Evolutionary conservation across 2,888 invertebrate genomes (phyloP).

Genomic region (Tanytarsus gracilentus): DNA sequence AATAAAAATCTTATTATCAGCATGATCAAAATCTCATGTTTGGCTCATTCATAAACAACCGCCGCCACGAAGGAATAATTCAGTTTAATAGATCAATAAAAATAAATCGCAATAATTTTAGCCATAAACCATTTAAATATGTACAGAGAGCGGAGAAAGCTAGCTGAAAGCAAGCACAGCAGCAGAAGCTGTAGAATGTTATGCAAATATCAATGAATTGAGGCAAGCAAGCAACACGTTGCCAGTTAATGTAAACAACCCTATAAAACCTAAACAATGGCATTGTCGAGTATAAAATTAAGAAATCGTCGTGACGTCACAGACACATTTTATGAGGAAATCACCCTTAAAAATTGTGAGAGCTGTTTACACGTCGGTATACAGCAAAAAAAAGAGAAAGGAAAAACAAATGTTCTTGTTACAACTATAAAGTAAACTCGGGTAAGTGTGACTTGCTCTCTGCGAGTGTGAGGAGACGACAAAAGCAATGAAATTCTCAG

Average conservation of each 20-base stretch:
- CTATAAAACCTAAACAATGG: neutral
- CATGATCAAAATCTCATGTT: no score
- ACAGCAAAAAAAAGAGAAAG: neutral
- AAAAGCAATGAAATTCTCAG: constrained; percentile 24
- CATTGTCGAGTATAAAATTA: no score
- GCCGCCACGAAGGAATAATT: no score
- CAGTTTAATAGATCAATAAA: no score
- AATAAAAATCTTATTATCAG: no score
- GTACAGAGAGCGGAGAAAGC: no score
- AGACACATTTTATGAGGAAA: constrained; percentile 21
- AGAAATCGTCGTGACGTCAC: constrained; percentile 19
- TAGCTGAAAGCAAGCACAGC: no score
- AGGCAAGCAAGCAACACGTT: constrained; percentile 27
- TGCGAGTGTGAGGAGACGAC: neutral
- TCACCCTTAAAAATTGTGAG: constrained; percentile 23
- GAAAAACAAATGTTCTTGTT: neutral
- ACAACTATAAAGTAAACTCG: neutral
- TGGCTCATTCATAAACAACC: no score
- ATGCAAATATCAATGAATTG: neutral
- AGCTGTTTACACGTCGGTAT: no score
- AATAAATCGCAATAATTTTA: no score
- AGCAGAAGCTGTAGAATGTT: neutral
- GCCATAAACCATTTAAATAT: no score
- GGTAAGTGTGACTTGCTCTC: neutral
- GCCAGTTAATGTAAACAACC: neutral